A percentile compares a stretch with the other conserved stretches of the same genome.
phyloP scores from a whole-genome alignment of 23 tunicate species.

The Corella eumyota region DNA sequence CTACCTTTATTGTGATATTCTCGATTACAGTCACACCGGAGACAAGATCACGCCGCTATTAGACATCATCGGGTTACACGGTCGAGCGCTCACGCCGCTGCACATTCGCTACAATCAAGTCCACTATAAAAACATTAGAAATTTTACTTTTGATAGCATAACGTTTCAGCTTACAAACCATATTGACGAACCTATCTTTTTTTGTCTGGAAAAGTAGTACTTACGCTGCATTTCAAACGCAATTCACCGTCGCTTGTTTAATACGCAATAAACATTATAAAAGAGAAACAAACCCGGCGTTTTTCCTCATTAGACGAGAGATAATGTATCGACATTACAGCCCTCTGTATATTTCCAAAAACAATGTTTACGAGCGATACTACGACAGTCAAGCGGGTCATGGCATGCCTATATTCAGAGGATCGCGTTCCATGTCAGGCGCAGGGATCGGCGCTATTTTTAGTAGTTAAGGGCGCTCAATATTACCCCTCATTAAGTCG shows the following conservation, averaged over 20 bases:
- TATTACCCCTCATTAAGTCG: not conserved
- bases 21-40: not conserved
- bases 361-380: not conserved
- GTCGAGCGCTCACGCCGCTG: not conserved
- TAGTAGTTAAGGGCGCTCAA: not conserved
- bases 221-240: not conserved
- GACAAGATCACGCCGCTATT: not conserved
- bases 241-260: too few species aligned
- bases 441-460: not conserved
- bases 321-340: not conserved
- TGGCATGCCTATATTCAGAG: not conserved
- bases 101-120: not conserved
- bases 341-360: not conserved
- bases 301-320: too few species aligned
- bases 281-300: too few species aligned
- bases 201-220: not conserved
- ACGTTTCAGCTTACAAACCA: not conserved
- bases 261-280: too few species aligned
- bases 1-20: not conserved
- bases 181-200: not conserved
- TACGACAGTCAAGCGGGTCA: not conserved
- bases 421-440: not conserved
- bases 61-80: not conserved
- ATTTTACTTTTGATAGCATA: not conserved
- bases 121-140: not conserved